Evolutionary conservation across 2,888 invertebrate species (phyloP).

Genomic region (Tenthredo livida): DNA sequence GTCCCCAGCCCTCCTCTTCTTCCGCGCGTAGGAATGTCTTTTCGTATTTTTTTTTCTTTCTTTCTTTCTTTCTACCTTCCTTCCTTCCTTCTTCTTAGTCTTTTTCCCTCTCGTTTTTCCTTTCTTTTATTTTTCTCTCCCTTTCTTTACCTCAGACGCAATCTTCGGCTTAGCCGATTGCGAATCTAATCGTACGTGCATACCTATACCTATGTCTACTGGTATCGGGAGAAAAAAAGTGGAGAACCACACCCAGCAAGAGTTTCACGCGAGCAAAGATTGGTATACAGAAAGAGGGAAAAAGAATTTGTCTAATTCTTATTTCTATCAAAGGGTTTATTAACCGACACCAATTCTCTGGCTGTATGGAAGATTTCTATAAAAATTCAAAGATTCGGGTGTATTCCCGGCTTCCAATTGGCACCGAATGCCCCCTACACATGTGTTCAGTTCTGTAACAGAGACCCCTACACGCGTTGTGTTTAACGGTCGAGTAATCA

Average conservation of each 20-base stretch:
- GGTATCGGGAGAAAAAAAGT: not conserved
- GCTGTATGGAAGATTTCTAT: not conserved
- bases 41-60: not conserved
- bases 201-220: not conserved
- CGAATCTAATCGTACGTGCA: slow-evolving; percentile 1
- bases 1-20: not conserved
- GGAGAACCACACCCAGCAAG: not conserved
- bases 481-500: not conserved
- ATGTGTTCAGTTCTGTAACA: not conserved
- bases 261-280: not conserved
- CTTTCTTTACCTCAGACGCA: not conserved
- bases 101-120: not conserved
- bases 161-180: slow-evolving; percentile 1
- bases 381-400: not conserved
- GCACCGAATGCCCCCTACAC: not conserved
- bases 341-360: not conserved
- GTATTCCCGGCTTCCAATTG: not conserved
- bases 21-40: slow-evolving; percentile 1
- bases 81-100: not conserved
- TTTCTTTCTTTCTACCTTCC: not conserved
- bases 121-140: not conserved
- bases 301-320: not conserved
- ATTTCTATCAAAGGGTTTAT: not conserved
- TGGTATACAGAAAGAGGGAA: not conserved
- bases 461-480: not conserved